Base-by-base conservation (phyloP, 2,113 vertebrate genomes). In the Calyptommatus sinebrachiatus region DNA sequence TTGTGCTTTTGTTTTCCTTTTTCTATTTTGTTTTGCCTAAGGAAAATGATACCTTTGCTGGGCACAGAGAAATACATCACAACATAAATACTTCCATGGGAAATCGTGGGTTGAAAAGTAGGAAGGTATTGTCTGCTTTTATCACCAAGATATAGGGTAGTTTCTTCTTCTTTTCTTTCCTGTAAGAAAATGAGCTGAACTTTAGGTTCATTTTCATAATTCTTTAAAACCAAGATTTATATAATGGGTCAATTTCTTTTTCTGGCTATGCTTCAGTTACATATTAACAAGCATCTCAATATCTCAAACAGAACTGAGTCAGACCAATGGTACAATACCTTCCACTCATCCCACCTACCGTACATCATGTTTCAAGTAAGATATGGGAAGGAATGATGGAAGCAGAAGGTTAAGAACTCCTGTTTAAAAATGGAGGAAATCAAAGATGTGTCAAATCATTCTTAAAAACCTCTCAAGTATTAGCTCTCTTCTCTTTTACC, bases 41-140 rank as follows among this genome's bases (percentile, higher is more conserved):
- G 72, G 65, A 48, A 71, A 63, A 73, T 80, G 90, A 85, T 46
- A 85, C 83, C 45, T 85, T 80, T 70, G 76, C 84, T 71, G 78
- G 60, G 82, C 81, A 81, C 31, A 69, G 88, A 86, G 85, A 81
- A 82, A 10, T 76, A 12, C 62, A 85, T 88, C 86, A 83, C 79
- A 29, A 65, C 86, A 78, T 71, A 86, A 92, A 88, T 88, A 29
- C 63, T 92, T 91, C 29, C 80, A 88, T 87, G 69, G 69, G 73
- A 86, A 72, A 87, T 70, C 68, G 75, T 24, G 82, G 9, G 65
- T 18, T 62, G 46, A 69, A 83, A 28, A 1, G 5, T 78, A 22
- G 82, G 81, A 78, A 79, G 88, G 82, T 84, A 85, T 84, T 89
- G 86, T 88, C 86, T 81, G 68, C 76, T 88, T 73, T 92, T 89